These are phyloP conservation scores for Rhynchophorus ferrugineus DNA, from an alignment of 1,140 invertebrate species.

Conservation along the genomic window DNA sequence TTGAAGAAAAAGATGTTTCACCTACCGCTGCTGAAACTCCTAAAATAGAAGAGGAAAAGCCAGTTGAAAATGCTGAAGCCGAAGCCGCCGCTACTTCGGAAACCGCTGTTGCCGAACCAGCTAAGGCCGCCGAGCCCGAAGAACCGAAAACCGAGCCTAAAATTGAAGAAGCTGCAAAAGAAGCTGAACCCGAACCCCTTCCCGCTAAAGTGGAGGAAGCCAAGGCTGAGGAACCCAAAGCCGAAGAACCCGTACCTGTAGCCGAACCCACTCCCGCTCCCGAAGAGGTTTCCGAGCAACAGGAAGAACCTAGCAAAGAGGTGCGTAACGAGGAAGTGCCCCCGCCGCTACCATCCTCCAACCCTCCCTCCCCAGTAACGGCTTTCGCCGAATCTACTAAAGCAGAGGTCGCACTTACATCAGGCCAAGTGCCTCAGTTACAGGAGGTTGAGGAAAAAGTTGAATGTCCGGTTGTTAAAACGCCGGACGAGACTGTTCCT, in stretches of 20 bases:
- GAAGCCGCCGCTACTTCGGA: slow-evolving; percentile 23
- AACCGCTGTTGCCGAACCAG: background rate
- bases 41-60: slow-evolving; percentile 28
- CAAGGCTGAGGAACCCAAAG: slow-evolving; percentile 17
- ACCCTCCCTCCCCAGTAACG: slow-evolving; percentile 39
- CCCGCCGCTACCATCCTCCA: slow-evolving; percentile 39
- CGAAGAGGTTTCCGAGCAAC: slow-evolving; percentile 19
- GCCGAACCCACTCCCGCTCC: slow-evolving; percentile 16
- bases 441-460: slow-evolving; percentile 2
- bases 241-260: slow-evolving; percentile 21
- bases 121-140: slow-evolving; percentile 6
- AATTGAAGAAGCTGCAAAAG: slow-evolving; percentile 19
- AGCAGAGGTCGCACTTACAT: slow-evolving; percentile 27
- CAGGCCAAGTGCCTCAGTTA: slow-evolving; percentile 18
- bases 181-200: slow-evolving; percentile 19
- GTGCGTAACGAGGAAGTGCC: slow-evolving; percentile 41
- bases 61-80: slow-evolving; percentile 16
- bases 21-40: slow-evolving; percentile 28
- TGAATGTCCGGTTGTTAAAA: slow-evolving; percentile 1
- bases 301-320: slow-evolving; percentile 36
- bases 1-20: slow-evolving; percentile 29
- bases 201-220: slow-evolving; percentile 15
- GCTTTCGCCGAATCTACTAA: slow-evolving; percentile 40
- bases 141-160: slow-evolving; percentile 20
- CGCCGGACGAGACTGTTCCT: slow-evolving; percentile 7